phyloP scores from a whole-genome alignment of 2,113 vertebrate genomes.

The Indri indri region DNA sequence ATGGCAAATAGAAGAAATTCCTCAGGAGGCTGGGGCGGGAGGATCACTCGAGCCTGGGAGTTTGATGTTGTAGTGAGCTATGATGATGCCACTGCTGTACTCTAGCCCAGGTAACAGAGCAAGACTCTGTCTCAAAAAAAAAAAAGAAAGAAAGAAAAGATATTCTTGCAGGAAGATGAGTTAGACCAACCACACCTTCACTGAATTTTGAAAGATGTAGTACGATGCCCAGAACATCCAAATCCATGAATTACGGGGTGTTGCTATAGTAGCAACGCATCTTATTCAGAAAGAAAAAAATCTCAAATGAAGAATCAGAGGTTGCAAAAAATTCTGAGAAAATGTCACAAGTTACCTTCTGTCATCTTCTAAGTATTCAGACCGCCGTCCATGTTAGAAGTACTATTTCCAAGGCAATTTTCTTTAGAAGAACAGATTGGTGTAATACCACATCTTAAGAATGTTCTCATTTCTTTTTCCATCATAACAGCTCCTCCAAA shows the following conservation, averaged over 20 bases:
- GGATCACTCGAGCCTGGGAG: too few species aligned
- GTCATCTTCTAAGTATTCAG: background rate
- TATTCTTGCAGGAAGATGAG: background rate
- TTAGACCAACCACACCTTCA: background rate
- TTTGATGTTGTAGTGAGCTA: too few species aligned
- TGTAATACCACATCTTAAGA: background rate
- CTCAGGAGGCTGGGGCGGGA: too few species aligned
- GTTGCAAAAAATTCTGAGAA: background rate
- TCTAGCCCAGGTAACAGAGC: too few species aligned
- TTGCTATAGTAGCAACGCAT: background rate
- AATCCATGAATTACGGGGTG: background rate
- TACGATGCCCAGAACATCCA: background rate
- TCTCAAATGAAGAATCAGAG: background rate
- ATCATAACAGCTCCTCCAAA: background rate
- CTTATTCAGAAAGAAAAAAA: slow-evolving; percentile 5
- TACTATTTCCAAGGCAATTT: background rate
- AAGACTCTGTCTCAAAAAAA: too few species aligned
- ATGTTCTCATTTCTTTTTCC: background rate
- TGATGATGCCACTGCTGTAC: too few species aligned
- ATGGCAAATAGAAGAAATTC: background rate
- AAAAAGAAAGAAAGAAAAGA: too few species aligned
- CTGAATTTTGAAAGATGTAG: background rate
- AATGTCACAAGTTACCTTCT: background rate
- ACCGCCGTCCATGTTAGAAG: background rate
- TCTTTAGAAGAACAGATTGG: background rate